phyloP scores from a whole-genome alignment of 2,113 vertebrate species.

The Lampris incognitus region DNA sequence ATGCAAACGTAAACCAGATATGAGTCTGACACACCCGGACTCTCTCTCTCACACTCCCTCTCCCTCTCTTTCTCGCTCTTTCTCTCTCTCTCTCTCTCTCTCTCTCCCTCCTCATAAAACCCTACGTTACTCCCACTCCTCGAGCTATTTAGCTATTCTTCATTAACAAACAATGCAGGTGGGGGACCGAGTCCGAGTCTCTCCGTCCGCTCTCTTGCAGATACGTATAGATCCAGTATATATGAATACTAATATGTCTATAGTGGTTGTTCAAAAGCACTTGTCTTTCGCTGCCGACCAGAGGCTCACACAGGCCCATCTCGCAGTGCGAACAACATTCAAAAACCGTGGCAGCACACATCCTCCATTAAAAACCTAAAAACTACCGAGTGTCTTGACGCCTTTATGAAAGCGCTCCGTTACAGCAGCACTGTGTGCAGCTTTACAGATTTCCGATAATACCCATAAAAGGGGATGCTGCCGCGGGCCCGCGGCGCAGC shows the following conservation, averaged over 20 bases:
- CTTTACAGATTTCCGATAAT: slow-evolving; percentile 67
- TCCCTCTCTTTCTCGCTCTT: not conserved
- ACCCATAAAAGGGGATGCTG: slow-evolving; percentile 61
- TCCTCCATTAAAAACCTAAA: slow-evolving; percentile 36
- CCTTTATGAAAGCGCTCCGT: slow-evolving; percentile 48
- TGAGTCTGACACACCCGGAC: too few species aligned
- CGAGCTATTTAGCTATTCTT: not conserved
- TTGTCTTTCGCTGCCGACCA: not conserved
- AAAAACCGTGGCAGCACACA: slow-evolving; percentile 6
- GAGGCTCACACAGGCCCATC: not conserved
- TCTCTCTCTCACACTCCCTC: too few species aligned
- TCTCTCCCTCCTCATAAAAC: not conserved
- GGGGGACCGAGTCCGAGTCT: not conserved
- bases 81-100: not conserved
- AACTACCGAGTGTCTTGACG: slow-evolving; percentile 22
- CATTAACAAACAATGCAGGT: slow-evolving; percentile 4
- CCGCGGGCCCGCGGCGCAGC: slow-evolving; percentile 47
- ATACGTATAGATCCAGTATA: too few species aligned
- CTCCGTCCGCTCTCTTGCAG: slow-evolving; percentile 1
- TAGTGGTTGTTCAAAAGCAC: too few species aligned
- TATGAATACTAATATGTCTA: too few species aligned
- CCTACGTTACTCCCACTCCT: not conserved
- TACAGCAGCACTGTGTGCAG: slow-evolving; percentile 30
- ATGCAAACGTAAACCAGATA: too few species aligned
- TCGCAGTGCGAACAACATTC: slow-evolving; percentile 1